A percentile compares a stretch with the other conserved stretches of the same genome.
phyloP scores from a whole-genome alignment of 53 echinoderm and acorn worm genomes.

The Paelopatides confundens region DNA sequence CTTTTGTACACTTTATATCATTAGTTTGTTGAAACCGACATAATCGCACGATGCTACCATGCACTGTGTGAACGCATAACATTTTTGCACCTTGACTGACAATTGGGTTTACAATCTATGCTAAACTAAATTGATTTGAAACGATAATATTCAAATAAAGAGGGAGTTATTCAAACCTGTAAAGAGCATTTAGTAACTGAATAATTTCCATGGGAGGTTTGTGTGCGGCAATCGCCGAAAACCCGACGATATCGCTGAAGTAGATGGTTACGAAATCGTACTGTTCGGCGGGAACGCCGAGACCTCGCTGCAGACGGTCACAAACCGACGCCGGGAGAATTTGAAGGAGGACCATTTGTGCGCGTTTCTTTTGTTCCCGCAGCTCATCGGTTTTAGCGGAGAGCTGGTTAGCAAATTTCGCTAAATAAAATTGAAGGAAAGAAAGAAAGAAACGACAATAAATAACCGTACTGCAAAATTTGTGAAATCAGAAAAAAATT shows the following conservation, averaged over 20 bases:
- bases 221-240: constrained; percentile 69
- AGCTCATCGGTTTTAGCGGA: constrained; percentile 71
- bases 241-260: constrained; percentile 92
- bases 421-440: not conserved
- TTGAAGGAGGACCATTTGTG: constrained; percentile 76
- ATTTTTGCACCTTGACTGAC: no score
- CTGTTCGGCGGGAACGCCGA: constrained; percentile 74
- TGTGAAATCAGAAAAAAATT: no score
- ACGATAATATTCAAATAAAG: no score
- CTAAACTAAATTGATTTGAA: no score
- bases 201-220: constrained; percentile 82
- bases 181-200: constrained; percentile 69
- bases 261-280: constrained; percentile 84
- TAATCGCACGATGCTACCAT: no score
- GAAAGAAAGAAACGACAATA: no score
- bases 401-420: constrained; percentile 51
- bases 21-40: no score
- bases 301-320: constrained; percentile 71
- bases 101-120: no score
- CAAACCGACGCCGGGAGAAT: constrained; percentile 80
- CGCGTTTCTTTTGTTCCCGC: constrained; percentile 67
- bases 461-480: no score
- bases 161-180: constrained; percentile 50
- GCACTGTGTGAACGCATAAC: no score
- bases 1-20: no score